Conservation (phyloP, 2,888 invertebrate genomes). For the Lottia gigantea region DNA sequence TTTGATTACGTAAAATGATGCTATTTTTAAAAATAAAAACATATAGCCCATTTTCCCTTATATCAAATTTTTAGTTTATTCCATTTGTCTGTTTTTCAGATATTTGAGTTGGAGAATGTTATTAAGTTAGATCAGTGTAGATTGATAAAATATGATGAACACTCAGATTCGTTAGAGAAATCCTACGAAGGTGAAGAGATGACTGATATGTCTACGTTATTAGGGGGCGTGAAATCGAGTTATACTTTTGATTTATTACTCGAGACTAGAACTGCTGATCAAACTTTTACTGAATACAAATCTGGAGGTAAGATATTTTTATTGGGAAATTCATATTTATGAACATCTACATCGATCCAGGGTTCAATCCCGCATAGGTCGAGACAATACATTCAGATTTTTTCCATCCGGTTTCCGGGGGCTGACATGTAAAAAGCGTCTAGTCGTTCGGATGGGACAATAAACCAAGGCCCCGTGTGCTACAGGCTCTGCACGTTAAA, state of each 20-base stretch:
- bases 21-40: too few species aligned
- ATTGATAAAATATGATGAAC: slow-evolving; percentile 78
- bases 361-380: too few species aligned
- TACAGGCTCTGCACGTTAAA: too few species aligned
- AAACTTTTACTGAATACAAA: slow-evolving; percentile 75
- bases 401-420: too few species aligned
- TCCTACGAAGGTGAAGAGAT: slow-evolving; percentile 76
- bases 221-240: slow-evolving; percentile 69
- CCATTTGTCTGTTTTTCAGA: slow-evolving; percentile 56
- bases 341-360: too few species aligned
- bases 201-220: slow-evolving; percentile 69
- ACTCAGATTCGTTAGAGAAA: slow-evolving; percentile 75
- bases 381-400: too few species aligned
- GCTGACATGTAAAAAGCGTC: too few species aligned
- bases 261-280: slow-evolving; percentile 75
- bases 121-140: slow-evolving; percentile 78
- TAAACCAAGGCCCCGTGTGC: too few species aligned
- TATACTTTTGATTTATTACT: slow-evolving; percentile 75
- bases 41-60: background rate
- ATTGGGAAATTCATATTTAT: background rate
- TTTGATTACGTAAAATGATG: too few species aligned
- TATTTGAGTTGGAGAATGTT: slow-evolving; percentile 73
- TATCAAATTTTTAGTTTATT: background rate
- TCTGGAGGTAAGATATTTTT: slow-evolving; percentile 72
- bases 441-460: too few species aligned